These are phyloP conservation scores for Entomobrya multifasciata DNA, from an alignment of 2,888 invertebrate species.

Conservation along the genomic window DNA sequence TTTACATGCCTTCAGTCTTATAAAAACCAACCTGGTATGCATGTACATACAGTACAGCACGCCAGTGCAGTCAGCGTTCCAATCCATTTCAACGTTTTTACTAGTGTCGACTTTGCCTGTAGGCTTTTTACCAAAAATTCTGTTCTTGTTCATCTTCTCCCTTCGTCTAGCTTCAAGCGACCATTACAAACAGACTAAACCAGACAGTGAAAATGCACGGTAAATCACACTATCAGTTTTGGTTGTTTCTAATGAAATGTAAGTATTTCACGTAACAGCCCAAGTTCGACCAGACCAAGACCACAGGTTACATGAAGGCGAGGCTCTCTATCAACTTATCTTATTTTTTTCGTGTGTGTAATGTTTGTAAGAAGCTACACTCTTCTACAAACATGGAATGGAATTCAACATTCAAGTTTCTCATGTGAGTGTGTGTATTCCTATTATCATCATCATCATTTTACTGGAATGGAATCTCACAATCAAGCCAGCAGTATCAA, in stretches of 20 bases:
- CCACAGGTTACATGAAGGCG: not conserved
- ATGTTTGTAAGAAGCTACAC: not conserved
- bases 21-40: not conserved
- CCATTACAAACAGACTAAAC: not conserved
- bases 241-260: constrained; percentile 46
- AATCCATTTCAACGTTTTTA: not conserved
- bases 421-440: too few species aligned
- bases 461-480: constrained; percentile 17
- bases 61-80: not conserved
- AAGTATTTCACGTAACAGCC: constrained; percentile 18
- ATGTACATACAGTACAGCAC: too few species aligned
- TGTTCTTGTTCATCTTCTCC: not conserved
- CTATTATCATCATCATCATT: not conserved
- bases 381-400: not conserved
- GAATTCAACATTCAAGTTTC: not conserved
- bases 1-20: not conserved
- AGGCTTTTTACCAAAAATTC: not conserved
- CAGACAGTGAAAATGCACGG: constrained; percentile 6
- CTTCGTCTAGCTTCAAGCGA: not conserved
- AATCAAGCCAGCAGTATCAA: too few species aligned
- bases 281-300: not conserved
- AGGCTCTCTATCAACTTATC: not conserved
- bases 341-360: too few species aligned
- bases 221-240: constrained; percentile 55
- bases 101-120: not conserved